These are phyloP conservation scores for Sabatieria punctata DNA, from an alignment of 2,888 invertebrate species.

Conservation along the genomic window DNA sequence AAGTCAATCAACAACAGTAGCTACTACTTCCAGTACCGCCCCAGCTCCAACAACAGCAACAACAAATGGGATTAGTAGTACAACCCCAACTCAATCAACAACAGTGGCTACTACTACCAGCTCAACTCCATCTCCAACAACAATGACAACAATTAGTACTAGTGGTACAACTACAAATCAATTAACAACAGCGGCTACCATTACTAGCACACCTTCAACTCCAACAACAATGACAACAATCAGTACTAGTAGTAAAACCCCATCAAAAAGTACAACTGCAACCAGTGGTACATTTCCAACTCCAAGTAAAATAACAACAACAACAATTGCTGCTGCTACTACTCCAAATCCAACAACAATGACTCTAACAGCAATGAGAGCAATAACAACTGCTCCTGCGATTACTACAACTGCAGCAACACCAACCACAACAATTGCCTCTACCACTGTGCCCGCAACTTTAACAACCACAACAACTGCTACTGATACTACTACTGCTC, in stretches of 20 bases:
- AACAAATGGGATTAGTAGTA: neutral
- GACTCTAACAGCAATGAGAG: neutral
- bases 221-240: no score
- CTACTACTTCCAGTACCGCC: neutral
- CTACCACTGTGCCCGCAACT: neutral
- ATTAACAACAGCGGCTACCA: no score
- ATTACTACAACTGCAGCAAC: slow-evolving; percentile 1
- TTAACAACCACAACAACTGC: neutral
- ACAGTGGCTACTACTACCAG: neutral
- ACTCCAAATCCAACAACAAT: neutral
- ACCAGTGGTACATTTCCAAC: no score
- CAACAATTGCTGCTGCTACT: no score
- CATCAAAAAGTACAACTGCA: no score
- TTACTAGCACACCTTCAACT: no score
- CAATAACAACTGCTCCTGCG: neutral
- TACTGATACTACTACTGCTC: neutral
- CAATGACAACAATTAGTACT: no score
- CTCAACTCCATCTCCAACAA: neutral
- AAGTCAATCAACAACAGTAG: no score
- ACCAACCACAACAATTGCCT: neutral
- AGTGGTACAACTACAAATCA: no score
- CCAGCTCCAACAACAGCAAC: neutral
- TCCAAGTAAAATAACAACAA: no score
- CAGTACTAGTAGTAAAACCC: no score
- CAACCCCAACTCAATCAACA: neutral